Conservation (phyloP, 2,888 invertebrate species). For the Diaprepes abbreviatus region DNA sequence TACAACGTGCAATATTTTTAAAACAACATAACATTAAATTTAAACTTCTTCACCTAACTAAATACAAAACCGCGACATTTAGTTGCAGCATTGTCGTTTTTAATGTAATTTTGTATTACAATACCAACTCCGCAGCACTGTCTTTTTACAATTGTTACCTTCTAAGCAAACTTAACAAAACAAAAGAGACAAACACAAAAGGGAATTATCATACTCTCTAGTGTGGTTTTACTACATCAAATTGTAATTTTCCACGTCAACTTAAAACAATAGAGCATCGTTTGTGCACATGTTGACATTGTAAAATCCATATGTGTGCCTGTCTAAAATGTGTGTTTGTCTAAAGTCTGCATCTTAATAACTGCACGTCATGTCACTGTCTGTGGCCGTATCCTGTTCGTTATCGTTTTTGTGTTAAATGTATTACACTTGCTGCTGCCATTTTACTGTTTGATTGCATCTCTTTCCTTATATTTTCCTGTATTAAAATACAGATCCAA, state of each 20-base stretch:
- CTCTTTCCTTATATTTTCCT: neutral
- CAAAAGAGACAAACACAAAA: neutral
- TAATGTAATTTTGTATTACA: no score
- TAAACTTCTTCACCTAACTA: no score
- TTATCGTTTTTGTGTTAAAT: conserved; percentile 8
- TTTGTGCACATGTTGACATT: conserved; percentile 14
- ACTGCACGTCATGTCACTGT: neutral
- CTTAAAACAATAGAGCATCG: conserved; percentile 11
- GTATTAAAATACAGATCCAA: neutral
- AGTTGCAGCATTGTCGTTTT: no score
- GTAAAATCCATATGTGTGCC: conserved; percentile 14
- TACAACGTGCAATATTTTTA: no score
- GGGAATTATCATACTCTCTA: conserved; percentile 5
- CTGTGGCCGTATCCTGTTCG: conserved; percentile 2
- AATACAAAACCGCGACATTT: no score
- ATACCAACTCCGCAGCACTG: neutral
- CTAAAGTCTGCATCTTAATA: conserved; percentile 7
- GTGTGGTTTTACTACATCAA: conserved; percentile 8
- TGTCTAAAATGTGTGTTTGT: conserved; percentile 14
- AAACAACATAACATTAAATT: no score
- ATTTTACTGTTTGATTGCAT: neutral
- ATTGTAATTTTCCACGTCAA: conserved; percentile 12
- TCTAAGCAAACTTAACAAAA: neutral
- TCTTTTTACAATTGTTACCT: neutral
- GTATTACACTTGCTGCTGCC: neutral